Conservation (phyloP, 2,888 invertebrate genomes). For the Agriopis leucophaearia region DNA sequence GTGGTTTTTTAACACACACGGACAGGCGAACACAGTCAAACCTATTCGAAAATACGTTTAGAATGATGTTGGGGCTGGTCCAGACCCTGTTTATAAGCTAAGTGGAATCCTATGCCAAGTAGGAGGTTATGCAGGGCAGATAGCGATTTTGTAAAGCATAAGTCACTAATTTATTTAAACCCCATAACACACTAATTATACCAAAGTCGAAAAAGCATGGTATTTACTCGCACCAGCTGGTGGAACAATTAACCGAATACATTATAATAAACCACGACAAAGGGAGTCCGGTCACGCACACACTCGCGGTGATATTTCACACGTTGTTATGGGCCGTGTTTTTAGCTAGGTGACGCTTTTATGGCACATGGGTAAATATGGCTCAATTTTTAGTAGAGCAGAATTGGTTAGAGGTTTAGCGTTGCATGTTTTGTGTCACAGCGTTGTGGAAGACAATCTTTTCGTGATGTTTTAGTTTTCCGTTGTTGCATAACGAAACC, state of each 20-base stretch:
- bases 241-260: slow-evolving; percentile 60
- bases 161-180: background rate
- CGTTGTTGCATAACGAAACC: too few relatives aligned
- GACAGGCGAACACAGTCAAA: too few relatives aligned
- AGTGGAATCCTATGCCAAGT: too few relatives aligned
- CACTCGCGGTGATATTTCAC: slow-evolving; percentile 53
- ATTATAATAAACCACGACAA: slow-evolving; percentile 60
- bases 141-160: background rate
- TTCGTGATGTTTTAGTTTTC: too few relatives aligned
- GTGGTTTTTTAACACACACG: too few relatives aligned
- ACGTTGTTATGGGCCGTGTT: slow-evolving; percentile 49
- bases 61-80: too few relatives aligned
- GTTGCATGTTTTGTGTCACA: too few relatives aligned
- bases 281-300: slow-evolving; percentile 61
- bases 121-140: background rate
- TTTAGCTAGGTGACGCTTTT: slow-evolving; percentile 42
- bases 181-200: slow-evolving; percentile 2
- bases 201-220: slow-evolving; percentile 21
- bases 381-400: slow-evolving; percentile 19
- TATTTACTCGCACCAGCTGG: slow-evolving; percentile 53
- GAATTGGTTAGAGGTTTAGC: background rate
- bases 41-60: too few relatives aligned
- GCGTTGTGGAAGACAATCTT: too few relatives aligned
- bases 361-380: slow-evolving; percentile 44
- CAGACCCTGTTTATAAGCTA: too few relatives aligned